A percentile compares a stretch with the other conserved stretches of the same genome.
Conservation (phyloP, 2,888 invertebrate genomes). For the Polydrusus cervinus region DNA sequence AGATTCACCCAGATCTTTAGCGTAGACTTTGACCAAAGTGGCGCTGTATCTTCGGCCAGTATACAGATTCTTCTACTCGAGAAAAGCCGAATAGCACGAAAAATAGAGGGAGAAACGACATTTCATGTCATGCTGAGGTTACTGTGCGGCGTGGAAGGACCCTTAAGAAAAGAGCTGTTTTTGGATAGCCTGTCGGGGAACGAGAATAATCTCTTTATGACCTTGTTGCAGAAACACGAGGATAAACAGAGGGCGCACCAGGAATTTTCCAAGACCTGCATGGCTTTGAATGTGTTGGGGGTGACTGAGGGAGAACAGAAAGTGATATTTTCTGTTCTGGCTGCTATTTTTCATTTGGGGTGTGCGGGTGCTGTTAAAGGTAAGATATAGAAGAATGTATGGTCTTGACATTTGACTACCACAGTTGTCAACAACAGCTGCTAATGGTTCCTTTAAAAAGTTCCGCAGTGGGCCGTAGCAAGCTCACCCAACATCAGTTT, state of each 20-base stretch:
- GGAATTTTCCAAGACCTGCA: conserved; percentile 86
- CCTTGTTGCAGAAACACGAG: conserved; percentile 83
- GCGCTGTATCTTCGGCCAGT: conserved; percentile 91
- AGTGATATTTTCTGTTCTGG: conserved; percentile 89
- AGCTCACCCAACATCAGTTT: too few relatives aligned
- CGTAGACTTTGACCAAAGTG: conserved; percentile 95
- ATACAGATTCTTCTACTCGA: conserved; percentile 90
- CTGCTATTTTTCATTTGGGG: conserved; percentile 95
- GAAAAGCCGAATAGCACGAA: conserved; percentile 78
- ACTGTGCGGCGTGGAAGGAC: conserved; percentile 88
- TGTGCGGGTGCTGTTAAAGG: conserved; percentile 88
- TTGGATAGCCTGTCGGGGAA: conserved; percentile 84
- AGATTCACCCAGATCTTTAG: conserved; percentile 94
- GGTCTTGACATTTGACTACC: too few relatives aligned
- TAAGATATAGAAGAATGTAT: too few relatives aligned
- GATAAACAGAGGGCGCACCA: conserved; percentile 86
- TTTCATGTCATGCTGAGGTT: conserved; percentile 79
- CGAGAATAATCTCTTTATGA: conserved; percentile 83
- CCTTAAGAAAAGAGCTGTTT: conserved; percentile 86
- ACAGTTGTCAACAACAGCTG: too few relatives aligned
- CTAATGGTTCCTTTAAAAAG: too few relatives aligned
- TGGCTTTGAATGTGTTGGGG: conserved; percentile 84
- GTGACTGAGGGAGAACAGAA: conserved; percentile 86
- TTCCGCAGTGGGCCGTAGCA: too few relatives aligned
- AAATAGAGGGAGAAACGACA: conserved; percentile 80